Percentiles rank a stretch among this genome's conserved stretches.
Conservation (phyloP, 2,888 invertebrate genomes). For the Macaria notata region DNA sequence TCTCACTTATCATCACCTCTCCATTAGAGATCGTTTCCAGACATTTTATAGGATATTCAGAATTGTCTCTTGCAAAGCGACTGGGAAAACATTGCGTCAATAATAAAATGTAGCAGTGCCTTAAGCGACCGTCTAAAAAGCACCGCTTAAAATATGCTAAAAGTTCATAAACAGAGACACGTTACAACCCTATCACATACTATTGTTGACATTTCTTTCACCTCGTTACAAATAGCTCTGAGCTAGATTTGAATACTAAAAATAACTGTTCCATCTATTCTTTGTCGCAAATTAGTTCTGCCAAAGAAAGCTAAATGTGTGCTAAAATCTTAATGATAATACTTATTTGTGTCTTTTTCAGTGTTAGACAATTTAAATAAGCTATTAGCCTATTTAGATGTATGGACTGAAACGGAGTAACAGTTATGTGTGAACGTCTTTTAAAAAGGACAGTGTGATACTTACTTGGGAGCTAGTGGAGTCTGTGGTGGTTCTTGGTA, state of each 20-base stretch:
- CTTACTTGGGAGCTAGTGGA: no score
- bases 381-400: slow-evolving; percentile 17
- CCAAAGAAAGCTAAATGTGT: slow-evolving; percentile 18
- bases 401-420: slow-evolving; percentile 7
- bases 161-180: not conserved
- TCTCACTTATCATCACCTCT: no score
- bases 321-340: slow-evolving; percentile 24
- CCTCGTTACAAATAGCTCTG: slow-evolving; percentile 21
- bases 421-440: not conserved
- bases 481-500: no score
- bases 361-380: slow-evolving; percentile 4
- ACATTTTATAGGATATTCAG: no score
- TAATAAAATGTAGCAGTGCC: no score
- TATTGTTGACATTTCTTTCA: slow-evolving; percentile 17
- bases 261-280: slow-evolving; percentile 23
- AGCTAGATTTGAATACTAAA: slow-evolving; percentile 18
- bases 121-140: no score
- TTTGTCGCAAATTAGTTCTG: slow-evolving; percentile 20
- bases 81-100: no score
- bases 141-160: not conserved
- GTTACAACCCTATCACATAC: slow-evolving; percentile 15
- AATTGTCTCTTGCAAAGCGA: no score
- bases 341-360: not conserved
- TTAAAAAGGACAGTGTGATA: no score
- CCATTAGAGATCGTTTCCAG: no score